Base-by-base conservation (phyloP, 2,888 invertebrate species). In the Pherbina coryleti region DNA sequence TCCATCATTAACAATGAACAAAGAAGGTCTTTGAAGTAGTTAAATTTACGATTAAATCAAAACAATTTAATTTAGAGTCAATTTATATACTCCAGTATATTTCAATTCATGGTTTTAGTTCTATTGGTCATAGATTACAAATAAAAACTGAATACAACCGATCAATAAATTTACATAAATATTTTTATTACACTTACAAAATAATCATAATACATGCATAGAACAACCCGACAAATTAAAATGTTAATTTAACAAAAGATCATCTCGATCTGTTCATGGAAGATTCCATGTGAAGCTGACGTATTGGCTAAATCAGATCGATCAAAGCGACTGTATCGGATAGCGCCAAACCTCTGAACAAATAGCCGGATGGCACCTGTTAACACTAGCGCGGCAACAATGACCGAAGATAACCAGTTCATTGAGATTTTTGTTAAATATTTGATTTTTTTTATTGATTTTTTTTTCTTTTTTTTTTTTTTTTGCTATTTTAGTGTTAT, bases 321-420 rank as follows among this genome's bases (percentile, higher is more conserved):
- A 22, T n/a, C 2, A n/a, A 8, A 8, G 19, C 22, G 1, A 7
- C 8, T 22, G 25, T 7, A 14, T 7, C 25, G n/a, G 57, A 5
- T 7, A 19, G 57, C n/a, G 57, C 5, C 55, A 55, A 22, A n/a
- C 8, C n/a, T 31, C 11, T 57, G 17, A 64, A 25, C 49, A 69
- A 76, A 11, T 53, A 60, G 76, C 76, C 55, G 57, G 78, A 78
- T 78, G 71, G 44, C 81, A 80, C 80, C 81, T 80, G 81, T 79
- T 78, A 70, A 31, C 81, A 80, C 80, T 79, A 79, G 81, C 57
- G 66, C 31, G 67, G 49, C 37, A 66, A 72, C 62, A 64, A 49
- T 60, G 49, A 17, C 11, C 14, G 19, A n/a, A 70, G 22, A 7
- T 22, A 51, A 74, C 74, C 25, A 62, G 60, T 64, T 64, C n/a